These are phyloP conservation scores for Sphaerophoria taeniata DNA, from an alignment of 2,888 invertebrate genomes.

Conservation along the genomic window DNA sequence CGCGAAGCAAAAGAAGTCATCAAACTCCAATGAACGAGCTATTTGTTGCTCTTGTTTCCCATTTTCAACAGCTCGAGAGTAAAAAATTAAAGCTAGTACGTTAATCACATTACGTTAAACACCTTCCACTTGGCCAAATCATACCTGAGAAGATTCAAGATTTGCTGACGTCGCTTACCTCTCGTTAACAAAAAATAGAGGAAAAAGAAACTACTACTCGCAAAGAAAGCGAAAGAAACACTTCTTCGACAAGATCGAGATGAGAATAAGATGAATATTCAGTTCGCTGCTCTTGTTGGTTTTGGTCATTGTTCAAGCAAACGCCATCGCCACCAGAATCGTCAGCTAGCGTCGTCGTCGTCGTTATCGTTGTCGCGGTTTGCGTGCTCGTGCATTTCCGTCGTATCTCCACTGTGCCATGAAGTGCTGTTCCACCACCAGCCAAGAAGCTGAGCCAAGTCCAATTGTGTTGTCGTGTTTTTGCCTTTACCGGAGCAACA, in stretches of 20 bases:
- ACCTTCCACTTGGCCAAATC: constrained; percentile 4
- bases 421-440: constrained; percentile 54
- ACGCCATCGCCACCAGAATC: constrained; percentile 48
- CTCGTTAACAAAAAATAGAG: not conserved
- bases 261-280: constrained; percentile 66
- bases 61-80: not conserved
- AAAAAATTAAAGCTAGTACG: no score
- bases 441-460: constrained; percentile 31
- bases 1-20: constrained; percentile 8
- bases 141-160: not conserved
- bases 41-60: constrained; percentile 65
- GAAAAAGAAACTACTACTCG: not conserved
- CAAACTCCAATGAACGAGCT: constrained; percentile 46
- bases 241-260: constrained; percentile 55
- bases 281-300: constrained; percentile 2
- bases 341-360: constrained; percentile 14
- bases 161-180: constrained; percentile 59
- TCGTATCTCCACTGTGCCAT: constrained; percentile 63
- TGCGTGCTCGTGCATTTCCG: constrained; percentile 32
- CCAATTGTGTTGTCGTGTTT: constrained; percentile 33
- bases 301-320: constrained; percentile 28
- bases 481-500: constrained; percentile 45
- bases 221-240: constrained; percentile 54
- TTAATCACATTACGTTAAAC: not conserved
- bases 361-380: constrained; percentile 12